Evolutionary conservation across 2,113 vertebrate species (phyloP), one percentile per base, ranked within the genome.

Genomic region (Engraulis encrasicolus): DNA sequence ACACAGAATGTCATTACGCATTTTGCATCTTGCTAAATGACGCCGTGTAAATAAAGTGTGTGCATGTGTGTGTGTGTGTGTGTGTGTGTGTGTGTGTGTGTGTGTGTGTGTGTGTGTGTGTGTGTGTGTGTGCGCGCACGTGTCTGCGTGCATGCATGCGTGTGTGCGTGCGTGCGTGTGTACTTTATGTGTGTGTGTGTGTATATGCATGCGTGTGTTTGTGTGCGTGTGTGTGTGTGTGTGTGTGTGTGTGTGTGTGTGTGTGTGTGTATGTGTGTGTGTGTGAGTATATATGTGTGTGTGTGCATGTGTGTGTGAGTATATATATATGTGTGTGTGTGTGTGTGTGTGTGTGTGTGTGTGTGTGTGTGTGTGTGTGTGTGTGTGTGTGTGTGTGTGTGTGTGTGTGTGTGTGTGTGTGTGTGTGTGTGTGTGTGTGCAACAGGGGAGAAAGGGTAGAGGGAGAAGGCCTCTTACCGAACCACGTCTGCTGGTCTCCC

Each of bases 121-220:
- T 20, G 3, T 54, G 52, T 4, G 20, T 5, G 6, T 20, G 19
- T 20, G 87, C 83, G 88, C n/a, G 49, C n/a, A n/a, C n/a, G n/a
- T n/a, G n/a, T n/a, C n/a, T n/a, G n/a, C n/a, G n/a, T n/a, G n/a
- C n/a, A n/a, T n/a, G n/a, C n/a, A n/a, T 27, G 27, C 1, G 3
- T 20, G 17, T 17, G 6, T 20, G 3, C 20, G 52, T 4, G 20
- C 4, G 6, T 20, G 19, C 19, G 87, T 83, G 88, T n/a, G 49
- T 27, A 17, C n/a, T n/a, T n/a, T 3, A 20, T 20, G 17, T 17
- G 6, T 20, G 3, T 54, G 52, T 4, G 20, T 5, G 6, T 20
- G 19, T 20, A 87, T 83, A 88, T n/a, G 49, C n/a, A n/a, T n/a
- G n/a, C n/a, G n/a, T n/a, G n/a, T n/a, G n/a, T n/a, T n/a, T n/a